Conservation (phyloP, 2,888 invertebrate genomes). For the Zhengitettix transpicula region DNA sequence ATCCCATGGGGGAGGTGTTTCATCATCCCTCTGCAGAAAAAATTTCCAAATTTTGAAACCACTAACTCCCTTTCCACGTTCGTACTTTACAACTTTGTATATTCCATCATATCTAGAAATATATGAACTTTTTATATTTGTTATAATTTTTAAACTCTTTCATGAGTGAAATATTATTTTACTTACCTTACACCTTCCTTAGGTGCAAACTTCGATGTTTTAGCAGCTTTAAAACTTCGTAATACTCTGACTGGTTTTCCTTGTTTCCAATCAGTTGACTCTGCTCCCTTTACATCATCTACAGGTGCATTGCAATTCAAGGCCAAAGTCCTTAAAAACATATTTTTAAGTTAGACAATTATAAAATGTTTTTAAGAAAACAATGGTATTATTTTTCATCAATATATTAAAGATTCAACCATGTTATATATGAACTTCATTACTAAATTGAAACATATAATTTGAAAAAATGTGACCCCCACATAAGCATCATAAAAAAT, state of each 20-base stretch:
- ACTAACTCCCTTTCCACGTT: constrained; percentile 56
- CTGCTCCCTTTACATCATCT: constrained; percentile 41
- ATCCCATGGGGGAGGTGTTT: constrained; percentile 65
- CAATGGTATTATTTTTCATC: too few relatives aligned
- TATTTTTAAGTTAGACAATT: too few relatives aligned
- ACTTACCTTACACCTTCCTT: constrained; percentile 38
- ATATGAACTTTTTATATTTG: too few relatives aligned
- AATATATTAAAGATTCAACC: too few relatives aligned
- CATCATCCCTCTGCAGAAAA: constrained; percentile 58
- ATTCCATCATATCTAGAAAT: constrained; percentile 58
- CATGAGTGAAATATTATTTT: too few relatives aligned
- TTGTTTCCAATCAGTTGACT: constrained; percentile 49
- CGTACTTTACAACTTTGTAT: constrained; percentile 74
- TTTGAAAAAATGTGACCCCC: too few relatives aligned
- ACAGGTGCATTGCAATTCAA: constrained; percentile 58
- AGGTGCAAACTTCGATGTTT: constrained; percentile 65
- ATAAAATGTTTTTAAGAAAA: too few relatives aligned
- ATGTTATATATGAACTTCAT: too few relatives aligned
- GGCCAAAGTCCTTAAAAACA: constrained; percentile 36
- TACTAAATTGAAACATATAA: too few relatives aligned
- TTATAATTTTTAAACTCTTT: too few relatives aligned
- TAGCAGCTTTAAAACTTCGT: constrained; percentile 53
- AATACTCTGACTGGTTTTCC: constrained; percentile 69
- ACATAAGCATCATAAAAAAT: too few relatives aligned
- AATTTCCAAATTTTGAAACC: constrained; percentile 71